A percentile compares a stretch with the other conserved stretches of the same genome.
Conservation (phyloP, 2,113 vertebrate genomes). For the Aramus guarauna region DNA sequence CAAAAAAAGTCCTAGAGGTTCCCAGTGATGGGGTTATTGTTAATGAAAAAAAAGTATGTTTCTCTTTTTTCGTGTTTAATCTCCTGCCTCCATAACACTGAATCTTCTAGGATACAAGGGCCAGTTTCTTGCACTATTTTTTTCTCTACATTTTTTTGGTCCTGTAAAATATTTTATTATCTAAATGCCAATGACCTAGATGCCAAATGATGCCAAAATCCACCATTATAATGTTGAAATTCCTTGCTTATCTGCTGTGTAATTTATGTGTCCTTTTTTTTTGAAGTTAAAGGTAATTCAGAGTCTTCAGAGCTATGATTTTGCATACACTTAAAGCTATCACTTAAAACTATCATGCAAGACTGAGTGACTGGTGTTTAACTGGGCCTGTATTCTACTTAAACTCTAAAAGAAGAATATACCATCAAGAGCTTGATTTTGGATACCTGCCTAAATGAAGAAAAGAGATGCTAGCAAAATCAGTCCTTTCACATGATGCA, state of each 20-base stretch:
- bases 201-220: background rate
- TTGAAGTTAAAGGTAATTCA: background rate
- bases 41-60: background rate
- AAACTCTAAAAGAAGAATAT: background rate
- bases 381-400: background rate
- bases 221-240: background rate
- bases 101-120: background rate
- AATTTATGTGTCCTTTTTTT: background rate
- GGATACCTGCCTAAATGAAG: background rate
- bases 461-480: background rate
- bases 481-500: background rate
- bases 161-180: background rate
- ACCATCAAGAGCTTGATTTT: background rate
- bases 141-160: background rate
- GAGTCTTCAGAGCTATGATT: background rate
- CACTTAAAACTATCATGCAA: background rate
- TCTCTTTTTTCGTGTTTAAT: background rate
- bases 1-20: background rate
- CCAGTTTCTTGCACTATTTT: background rate
- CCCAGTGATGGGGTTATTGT: fast-evolving
- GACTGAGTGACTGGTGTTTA: background rate
- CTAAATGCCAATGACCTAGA: background rate
- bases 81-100: background rate
- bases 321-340: background rate
- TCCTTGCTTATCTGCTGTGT: background rate